Evolutionary conservation across 2,888 invertebrate genomes (phyloP).

Genomic region (Eumerus sabulonum): DNA sequence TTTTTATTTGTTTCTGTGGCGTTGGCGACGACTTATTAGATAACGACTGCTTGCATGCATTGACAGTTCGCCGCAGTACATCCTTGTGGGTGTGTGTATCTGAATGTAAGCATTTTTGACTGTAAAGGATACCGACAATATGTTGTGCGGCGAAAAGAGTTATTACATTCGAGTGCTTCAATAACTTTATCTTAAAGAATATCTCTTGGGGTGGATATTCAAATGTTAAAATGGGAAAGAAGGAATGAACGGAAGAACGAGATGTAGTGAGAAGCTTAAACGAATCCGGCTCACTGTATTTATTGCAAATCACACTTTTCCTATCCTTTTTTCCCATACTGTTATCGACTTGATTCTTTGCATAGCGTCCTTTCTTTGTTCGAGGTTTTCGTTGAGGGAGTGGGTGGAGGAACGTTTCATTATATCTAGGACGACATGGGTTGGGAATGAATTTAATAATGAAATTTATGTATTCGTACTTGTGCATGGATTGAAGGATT

Average conservation of each 20-base stretch:
- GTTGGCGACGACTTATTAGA: constrained; percentile 18
- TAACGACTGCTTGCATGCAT: constrained; percentile 33
- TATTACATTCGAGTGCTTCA: constrained; percentile 58
- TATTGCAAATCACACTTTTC: constrained; percentile 39
- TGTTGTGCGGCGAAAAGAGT: constrained; percentile 56
- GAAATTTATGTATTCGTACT: constrained; percentile 31
- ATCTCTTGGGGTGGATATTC: constrained; percentile 21
- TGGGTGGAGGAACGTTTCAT: constrained; percentile 17
- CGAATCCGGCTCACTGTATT: constrained; percentile 1
- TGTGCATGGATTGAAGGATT: constrained; percentile 20
- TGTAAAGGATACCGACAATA: constrained; percentile 36
- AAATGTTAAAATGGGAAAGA: constrained; percentile 5
- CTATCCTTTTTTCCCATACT: constrained; percentile 3
- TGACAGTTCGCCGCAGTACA: constrained; percentile 47
- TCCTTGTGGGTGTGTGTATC: constrained; percentile 8
- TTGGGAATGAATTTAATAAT: constrained; percentile 50
- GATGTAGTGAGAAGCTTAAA: constrained; percentile 17
- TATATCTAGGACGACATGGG: constrained; percentile 52
- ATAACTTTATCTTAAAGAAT: constrained; percentile 51
- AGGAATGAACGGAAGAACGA: background rate
- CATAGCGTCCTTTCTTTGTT: constrained; percentile 8
- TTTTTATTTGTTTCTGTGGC: constrained; percentile 5
- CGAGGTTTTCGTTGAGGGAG: background rate
- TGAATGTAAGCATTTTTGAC: too few species aligned
- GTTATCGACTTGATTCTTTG: constrained; percentile 5